A percentile compares a stretch with the other conserved stretches of the same genome.
phyloP scores from a whole-genome alignment of 2,113 vertebrate genomes.

The Pelecanus crispus region DNA sequence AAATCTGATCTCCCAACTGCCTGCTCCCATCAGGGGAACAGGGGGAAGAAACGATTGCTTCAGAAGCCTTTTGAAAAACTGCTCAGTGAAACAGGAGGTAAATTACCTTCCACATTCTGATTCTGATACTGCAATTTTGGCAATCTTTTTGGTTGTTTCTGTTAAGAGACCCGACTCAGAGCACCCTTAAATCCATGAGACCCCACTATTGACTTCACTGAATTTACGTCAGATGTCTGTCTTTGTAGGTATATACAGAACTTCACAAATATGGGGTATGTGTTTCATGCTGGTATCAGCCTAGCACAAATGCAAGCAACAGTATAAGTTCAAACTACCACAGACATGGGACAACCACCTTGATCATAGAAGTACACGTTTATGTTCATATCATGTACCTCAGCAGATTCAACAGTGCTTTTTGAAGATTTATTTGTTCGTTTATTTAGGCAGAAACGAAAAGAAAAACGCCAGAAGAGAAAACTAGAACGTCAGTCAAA shows the following conservation, averaged over 20 bases:
- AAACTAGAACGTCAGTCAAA: conserved; percentile 80
- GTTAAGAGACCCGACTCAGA: fast-evolving
- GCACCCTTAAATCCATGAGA: not conserved
- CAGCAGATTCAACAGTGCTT: not conserved
- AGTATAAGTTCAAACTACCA: not conserved
- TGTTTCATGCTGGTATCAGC: not conserved
- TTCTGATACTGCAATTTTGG: not conserved
- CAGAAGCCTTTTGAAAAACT: not conserved
- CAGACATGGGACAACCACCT: not conserved
- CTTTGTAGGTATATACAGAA: not conserved
- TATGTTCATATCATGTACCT: not conserved
- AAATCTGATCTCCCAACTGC: not conserved
- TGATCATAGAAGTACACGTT: not conserved
- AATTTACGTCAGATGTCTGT: not conserved
- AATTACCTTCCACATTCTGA: not conserved
- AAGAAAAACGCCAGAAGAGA: conserved; percentile 90
- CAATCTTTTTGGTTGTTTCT: not conserved
- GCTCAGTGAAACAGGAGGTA: not conserved
- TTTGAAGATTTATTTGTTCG: not conserved
- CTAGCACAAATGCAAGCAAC: not conserved
- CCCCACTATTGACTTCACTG: not conserved
- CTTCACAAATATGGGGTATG: not conserved
- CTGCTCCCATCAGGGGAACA: not conserved
- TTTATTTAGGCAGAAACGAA: conserved; percentile 83
- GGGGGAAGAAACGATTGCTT: not conserved